Base-by-base conservation (phyloP, 1,140 invertebrate genomes). In the Brevipalpus yothersi region DNA sequence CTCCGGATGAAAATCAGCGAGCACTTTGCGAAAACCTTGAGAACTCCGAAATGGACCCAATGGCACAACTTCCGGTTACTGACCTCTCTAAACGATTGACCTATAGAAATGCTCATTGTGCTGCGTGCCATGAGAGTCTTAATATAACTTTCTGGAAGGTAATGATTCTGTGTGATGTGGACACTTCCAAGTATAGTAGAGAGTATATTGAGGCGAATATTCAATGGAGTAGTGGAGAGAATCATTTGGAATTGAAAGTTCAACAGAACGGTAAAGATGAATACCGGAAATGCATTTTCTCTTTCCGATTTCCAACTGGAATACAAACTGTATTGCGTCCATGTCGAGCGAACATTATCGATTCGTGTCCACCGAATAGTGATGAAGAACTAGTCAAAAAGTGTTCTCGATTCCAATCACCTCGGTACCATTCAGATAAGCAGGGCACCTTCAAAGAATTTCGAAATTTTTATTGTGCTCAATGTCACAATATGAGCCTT, bases 101-200 rank as follows among this genome's bases (percentile, higher is more conserved):
- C 0, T 79, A 76, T 66, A 69, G 69, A 58, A 79, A 78, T 63
- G 66, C 70, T n/a, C 74, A 71, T 66, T 79, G 78, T 63, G 76
- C 77, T 0, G 51, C 72, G 7, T 79, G 78, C 64, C 73, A 79
- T 51, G 49, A 51, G n/a, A 10, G n/a, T 13, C 12, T 10, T 19
- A 17, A 31, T 31, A 31, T 31, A 31, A 31, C 31, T 31, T 31
- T 31, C 5, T 31, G 31, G 31, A 31, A 31, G 31, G 31, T 31
- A 31, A 31, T 31, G 31, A 31, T 31, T 31, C 31, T 31, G 31
- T 31, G 31, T 31, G 31, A 31, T 31, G 31, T 31, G 31, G 31
- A 31, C 31, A 31, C 31, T 31, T 31, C 31, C 31, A 31, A 31
- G 31, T 31, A 31, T 5, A 31, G 31, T 31, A 31, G 31, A 31